Evolutionary conservation across 2,797 vertebrate genomes (phyloP), one percentile per base, ranked within the genome.

Genomic region (Enteromius thamalakanensis): DNA sequence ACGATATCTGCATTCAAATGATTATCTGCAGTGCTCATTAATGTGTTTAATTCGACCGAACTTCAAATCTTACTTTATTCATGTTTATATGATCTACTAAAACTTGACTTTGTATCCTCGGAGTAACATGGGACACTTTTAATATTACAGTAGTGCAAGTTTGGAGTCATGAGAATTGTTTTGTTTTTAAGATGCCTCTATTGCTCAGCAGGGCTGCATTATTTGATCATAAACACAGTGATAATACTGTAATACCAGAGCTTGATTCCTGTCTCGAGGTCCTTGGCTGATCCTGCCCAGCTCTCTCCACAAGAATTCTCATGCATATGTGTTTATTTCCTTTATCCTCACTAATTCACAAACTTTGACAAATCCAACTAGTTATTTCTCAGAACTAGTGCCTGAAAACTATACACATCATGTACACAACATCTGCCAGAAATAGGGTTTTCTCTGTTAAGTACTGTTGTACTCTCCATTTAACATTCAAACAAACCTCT

Each of bases 1-100:
- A 81, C 68, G 76, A 83, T 72, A 47, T 84, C 79, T 77, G 32
- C 29, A 77, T 55, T 62, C 72, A 3, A 64, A 45, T 72, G 68
- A 55, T 17, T 40, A 72, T 68, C 70, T 45, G 32, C 32, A 26
- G 8, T 40, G 40, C 23, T 58, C 23, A 29, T 69, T 55, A 19
- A 32, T 51, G 51, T 32, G 51, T 17, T 51, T n/a, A 34, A 68
- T 53, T 34, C 15, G 14, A 26, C 15, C 26, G 5, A 72, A 34
- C 70, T 21, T 74, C 1, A 53, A 74, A 78, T 77, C 49, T 74
- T 74, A 34, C 34, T 49, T 51, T 26, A 51, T 32, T 51, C 2
- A 21, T 12, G 1, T 37, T 1, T 9, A 14, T 17, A 11, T 19
- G 3, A 45, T 29, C 15, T 62, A 12, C 40, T 23, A 49, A 26